Evolutionary conservation across 2,888 invertebrate species (phyloP).

Genomic region (Hemicrepidius hirtus): DNA sequence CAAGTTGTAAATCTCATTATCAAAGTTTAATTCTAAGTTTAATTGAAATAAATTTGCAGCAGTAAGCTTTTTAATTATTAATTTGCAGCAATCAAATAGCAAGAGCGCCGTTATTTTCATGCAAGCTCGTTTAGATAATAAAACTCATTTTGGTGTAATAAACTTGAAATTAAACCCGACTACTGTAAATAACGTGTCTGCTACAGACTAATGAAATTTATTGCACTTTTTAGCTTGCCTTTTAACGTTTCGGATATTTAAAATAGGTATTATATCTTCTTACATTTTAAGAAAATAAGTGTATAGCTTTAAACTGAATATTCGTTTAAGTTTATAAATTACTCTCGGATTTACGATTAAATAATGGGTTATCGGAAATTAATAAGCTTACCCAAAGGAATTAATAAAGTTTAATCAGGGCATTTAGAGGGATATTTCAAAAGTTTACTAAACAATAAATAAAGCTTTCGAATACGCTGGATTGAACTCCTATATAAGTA

Average conservation of each 20-base stretch:
- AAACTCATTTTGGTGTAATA: conserved; percentile 33
- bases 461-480: conserved; percentile 3
- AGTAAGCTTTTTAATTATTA: conserved; percentile 33
- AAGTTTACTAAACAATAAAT: neutral
- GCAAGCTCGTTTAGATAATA: conserved; percentile 35
- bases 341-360: no score
- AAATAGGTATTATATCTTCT: conserved; percentile 7
- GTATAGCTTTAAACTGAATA: no score
- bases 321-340: neutral
- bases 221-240: conserved; percentile 19
- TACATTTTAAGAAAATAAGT: neutral
- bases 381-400: no score
- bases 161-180: conserved; percentile 43
- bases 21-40: conserved; percentile 10
- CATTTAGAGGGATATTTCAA: no score
- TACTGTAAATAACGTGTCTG: conserved; percentile 37
- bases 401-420: no score
- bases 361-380: no score
- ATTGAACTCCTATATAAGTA: neutral
- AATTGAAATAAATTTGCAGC: conserved; percentile 35
- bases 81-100: conserved; percentile 33
- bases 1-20: conserved; percentile 4
- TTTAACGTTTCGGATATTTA: conserved; percentile 24
- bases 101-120: conserved; percentile 31
- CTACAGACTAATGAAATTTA: conserved; percentile 38